A percentile compares a stretch with the other conserved stretches of the same genome.
Conservation (phyloP, 1,140 invertebrate genomes). For the Drosophila lacertosa region DNA sequence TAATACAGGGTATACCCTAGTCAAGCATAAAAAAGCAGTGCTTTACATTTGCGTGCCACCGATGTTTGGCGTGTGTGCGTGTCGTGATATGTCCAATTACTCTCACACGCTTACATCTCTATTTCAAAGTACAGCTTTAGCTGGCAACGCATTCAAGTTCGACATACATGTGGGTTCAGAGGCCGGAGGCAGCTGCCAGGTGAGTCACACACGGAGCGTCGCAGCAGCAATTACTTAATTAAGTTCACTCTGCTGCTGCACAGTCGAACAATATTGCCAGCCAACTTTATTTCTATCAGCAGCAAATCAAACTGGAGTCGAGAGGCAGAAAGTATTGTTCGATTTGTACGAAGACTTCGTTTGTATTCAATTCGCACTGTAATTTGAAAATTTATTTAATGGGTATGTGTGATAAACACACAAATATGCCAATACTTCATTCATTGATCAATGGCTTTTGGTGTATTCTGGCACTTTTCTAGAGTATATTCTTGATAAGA, state of each 20-base stretch:
- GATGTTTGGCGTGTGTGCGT: too few species aligned
- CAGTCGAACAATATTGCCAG: not conserved
- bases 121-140: too few species aligned
- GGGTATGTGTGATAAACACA: not conserved
- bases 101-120: too few species aligned
- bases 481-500: too few species aligned
- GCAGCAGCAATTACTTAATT: slow-evolving; percentile 57
- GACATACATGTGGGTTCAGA: slow-evolving; percentile 5
- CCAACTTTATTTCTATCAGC: not conserved
- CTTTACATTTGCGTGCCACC: too few species aligned
- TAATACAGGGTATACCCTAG: too few species aligned
- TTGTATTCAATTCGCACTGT: not conserved
- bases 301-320: not conserved
- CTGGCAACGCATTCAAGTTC: too few species aligned
- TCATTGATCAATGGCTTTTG: too few species aligned
- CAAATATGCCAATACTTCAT: not conserved
- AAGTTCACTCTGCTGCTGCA: slow-evolving; percentile 33
- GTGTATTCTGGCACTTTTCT: too few species aligned
- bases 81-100: too few species aligned
- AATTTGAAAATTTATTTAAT: not conserved
- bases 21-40: too few species aligned
- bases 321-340: not conserved
- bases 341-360: not conserved
- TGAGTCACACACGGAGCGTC: not conserved
- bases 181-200: not conserved